Evolutionary conservation across 2,888 invertebrate genomes (phyloP), one percentile per base, ranked within the genome.

Genomic region (Tenthredo mesomela): DNA sequence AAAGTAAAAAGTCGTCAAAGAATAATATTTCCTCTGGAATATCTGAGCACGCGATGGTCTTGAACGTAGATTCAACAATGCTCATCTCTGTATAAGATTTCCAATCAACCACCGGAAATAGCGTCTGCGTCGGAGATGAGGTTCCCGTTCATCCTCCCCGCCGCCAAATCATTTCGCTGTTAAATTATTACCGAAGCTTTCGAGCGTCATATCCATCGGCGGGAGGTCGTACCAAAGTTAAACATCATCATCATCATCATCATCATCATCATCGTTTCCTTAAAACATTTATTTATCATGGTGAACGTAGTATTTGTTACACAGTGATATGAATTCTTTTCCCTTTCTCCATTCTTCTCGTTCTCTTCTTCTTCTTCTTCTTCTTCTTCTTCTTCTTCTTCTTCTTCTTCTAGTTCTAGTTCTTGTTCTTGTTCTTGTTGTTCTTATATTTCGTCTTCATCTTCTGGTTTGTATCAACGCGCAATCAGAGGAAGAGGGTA

Each of bases 61-160:
- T 78, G 40, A 15, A 29, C 65, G 50, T n/a, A 78, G 84, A 33
- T 50, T 65, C 84, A 78, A 84, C 78, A 78, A 84, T 84, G 77
- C 78, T 84, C 84, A 78, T 85, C 84, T 86, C 82, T 85, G 83
- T 85, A 83, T 84, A 80, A 87, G 87, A 89, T 90, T 89, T 89
- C 88, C 89, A 91, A 91, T 91, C 89, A 91, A 87, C 87, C 85
- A 87, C 84, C 89, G 90, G 91, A 91, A 90, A 91, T 91, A 89
- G 87, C 88, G 89, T 90, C 89, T 89, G 88, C 86, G 85, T 88
- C 90, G 90, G 90, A 90, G 90, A 91, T 90, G 90, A 89, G 90
- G 90, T 89, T 89, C 80, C 25, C 50, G 29, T 47, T 77, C 75
- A 21, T 77, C 77, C 12, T 54, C 18, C 29, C 54, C 54, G 18